These are phyloP conservation scores for Salvelinus namaycush DNA, from an alignment of 2,113 vertebrate species.

Conservation along the genomic window DNA sequence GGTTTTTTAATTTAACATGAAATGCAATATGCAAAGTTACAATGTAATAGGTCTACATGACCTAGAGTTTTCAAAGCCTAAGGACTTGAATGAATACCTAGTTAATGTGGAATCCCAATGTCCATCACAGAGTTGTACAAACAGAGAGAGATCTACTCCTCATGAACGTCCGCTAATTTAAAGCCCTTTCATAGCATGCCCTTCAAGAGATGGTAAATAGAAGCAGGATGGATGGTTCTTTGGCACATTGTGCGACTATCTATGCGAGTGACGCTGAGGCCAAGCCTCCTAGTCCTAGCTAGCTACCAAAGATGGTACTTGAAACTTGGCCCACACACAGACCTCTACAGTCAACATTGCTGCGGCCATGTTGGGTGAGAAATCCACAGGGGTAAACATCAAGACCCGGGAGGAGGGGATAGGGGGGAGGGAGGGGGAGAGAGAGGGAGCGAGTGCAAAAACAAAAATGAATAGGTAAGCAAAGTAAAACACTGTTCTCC, in stretches of 20 bases:
- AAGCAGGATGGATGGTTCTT: not conserved
- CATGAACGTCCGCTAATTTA: not conserved
- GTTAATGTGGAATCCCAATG: not conserved
- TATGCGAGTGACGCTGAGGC: not conserved
- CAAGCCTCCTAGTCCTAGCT: too few species aligned
- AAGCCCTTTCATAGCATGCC: not conserved
- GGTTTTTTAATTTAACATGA: not conserved
- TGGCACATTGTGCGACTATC: not conserved
- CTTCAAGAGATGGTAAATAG: not conserved
- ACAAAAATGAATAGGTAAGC: not conserved
- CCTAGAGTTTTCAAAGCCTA: too few species aligned
- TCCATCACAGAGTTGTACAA: not conserved
- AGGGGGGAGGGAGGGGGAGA: slow-evolving; percentile 5
- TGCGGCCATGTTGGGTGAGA: too few species aligned
- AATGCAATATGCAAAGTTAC: not conserved
- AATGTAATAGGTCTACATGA: not conserved
- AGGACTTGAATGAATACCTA: too few species aligned
- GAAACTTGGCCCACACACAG: not conserved
- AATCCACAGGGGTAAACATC: too few species aligned
- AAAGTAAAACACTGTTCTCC: not conserved
- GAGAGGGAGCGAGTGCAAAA: not conserved
- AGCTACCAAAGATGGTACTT: not conserved
- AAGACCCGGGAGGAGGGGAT: not conserved
- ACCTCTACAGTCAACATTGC: too few species aligned
- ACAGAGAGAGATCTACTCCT: not conserved